Evolutionary conservation across 2,797 vertebrate species (phyloP), one percentile per base, ranked within the genome.

Genomic region (Brotula barbata): DNA sequence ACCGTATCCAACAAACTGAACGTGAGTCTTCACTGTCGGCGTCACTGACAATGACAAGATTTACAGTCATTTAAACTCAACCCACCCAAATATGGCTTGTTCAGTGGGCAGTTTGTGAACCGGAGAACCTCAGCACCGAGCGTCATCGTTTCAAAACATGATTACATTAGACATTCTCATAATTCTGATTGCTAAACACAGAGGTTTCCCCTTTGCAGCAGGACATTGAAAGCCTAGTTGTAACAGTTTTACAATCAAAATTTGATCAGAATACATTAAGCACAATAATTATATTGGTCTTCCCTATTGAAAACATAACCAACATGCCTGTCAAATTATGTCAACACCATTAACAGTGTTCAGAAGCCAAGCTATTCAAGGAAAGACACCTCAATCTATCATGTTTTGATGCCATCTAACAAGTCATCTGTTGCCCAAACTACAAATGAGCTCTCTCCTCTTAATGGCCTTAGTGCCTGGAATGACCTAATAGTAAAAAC

Each of bases 1-100:
- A 33, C 7, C 0, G 8, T 22, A 55, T 49, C 55, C 58, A 31
- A 63, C 59, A 47, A 60, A 39, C 16, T 33, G 42, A 78, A 42
- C n/a, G 59, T 45, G 71, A 75, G 61, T 11, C 47, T 28, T 75
- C 28, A 0, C n/a, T 67, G 22, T 39, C 25, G 1, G 11, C 33
- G 2, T 45, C 33, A 41, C 33, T 57, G 7, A 31, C 55, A 3
- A 0, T 8, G 40, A 21, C 1, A 0, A 64, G 8, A 5, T 39
- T 57, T 34, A 74, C 63, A 10, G 55, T 62, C n/a, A n/a, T n/a
- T n/a, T n/a, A n/a, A n/a, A n/a, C n/a, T n/a, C n/a, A n/a, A n/a
- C n/a, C n/a, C n/a, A n/a, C n/a, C n/a, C n/a, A n/a, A n/a, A n/a
- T n/a, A n/a, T n/a, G 36, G 1, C 8, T 19, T 55, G 23, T 53